These are phyloP conservation scores for Chiridota heheva DNA, from an alignment of 35 echinoderm and acorn worm genomes.

Conservation along the genomic window DNA sequence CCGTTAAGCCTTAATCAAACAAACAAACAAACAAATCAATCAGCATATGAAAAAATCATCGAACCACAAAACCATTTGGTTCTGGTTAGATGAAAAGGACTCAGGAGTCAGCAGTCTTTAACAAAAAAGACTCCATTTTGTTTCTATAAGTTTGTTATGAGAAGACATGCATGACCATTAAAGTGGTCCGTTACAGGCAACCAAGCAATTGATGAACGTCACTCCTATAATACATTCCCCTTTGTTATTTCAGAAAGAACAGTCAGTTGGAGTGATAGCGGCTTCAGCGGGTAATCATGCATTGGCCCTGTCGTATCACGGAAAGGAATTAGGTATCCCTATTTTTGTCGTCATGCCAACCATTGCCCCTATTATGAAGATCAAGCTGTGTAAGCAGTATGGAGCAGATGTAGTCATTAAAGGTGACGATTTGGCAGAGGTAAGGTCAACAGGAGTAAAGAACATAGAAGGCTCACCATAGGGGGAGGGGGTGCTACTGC, in stretches of 20 bases:
- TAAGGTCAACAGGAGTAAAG: not conserved
- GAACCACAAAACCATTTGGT: too few relatives aligned
- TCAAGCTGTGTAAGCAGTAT: constrained; percentile 78
- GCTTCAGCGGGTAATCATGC: constrained; percentile 99
- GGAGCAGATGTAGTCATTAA: constrained; percentile 83
- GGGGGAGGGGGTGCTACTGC: constrained; percentile 4
- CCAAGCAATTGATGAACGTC: too few relatives aligned
- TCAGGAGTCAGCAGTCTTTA: too few relatives aligned
- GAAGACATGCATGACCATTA: too few relatives aligned
- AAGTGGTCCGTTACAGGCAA: too few relatives aligned
- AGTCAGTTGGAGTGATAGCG: constrained; percentile 83
- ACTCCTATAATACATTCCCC: too few relatives aligned
- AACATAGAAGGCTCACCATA: not conserved
- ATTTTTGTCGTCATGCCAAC: constrained; percentile 93
- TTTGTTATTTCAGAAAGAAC: constrained; percentile 58
- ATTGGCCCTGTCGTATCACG: constrained; percentile 87
- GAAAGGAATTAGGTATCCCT: constrained; percentile 77
- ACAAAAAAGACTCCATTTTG: too few relatives aligned
- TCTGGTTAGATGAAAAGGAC: too few relatives aligned
- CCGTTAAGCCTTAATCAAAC: too few relatives aligned
- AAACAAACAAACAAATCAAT: too few relatives aligned
- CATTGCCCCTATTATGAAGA: constrained; percentile 98
- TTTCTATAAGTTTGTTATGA: too few relatives aligned
- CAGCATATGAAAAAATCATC: too few relatives aligned
- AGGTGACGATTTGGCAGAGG: constrained; percentile 88